Base-by-base conservation (phyloP, 2,888 invertebrate species). In the Acheta domesticus region DNA sequence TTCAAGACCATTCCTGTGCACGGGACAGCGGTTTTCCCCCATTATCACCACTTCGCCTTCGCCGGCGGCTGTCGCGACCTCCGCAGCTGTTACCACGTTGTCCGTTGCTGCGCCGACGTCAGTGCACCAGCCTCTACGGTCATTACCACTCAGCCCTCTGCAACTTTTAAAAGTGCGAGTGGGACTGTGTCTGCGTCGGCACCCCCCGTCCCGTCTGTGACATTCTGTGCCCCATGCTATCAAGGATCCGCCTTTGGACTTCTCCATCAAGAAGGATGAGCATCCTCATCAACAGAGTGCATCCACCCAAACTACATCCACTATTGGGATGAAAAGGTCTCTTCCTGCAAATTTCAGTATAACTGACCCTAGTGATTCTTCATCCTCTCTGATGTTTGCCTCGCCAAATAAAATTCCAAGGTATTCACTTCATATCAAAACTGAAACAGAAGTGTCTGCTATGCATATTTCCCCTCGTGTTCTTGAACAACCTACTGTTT, bases 221-320 rank as follows among this genome's bases (percentile, higher is more conserved):
- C n/a, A n/a, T 62, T 62, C 62, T 36, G 36, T 36, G 14, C 62
- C 1, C 48, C 36, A n/a, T n/a, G 74, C 20, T n/a, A 50, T 48
- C 16, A 83, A 82, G 77, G 79, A 82, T 73, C 83, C 83, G 23
- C 78, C 23, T 23, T 23, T 84, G 1, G 84, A 84, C 79, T 84
- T 83, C 62, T 83, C 83, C 23, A 77, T 83, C 21, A 83, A 83
- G 76, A 83, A 81, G 50, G 79, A 80, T 1, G 73, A 49, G 20
- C 48, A 14, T 20, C 48, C 77, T 20, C 75, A 73, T 48, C 20
- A 20, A 14, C 76, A 62, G 23, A 48, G 23, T 74, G 20, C 36
- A 20, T 19, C 48, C 75, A 77, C 48, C 14, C 76, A 76, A 75
- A 75, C n/a, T 49, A 76, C 36, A 23, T 48, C 76, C 48, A 49